Percentiles rank a stretch among this genome's conserved stretches.
Evolutionary conservation across 2,797 vertebrate species (phyloP).

Genomic region (Rhynchonycteris naso): DNA sequence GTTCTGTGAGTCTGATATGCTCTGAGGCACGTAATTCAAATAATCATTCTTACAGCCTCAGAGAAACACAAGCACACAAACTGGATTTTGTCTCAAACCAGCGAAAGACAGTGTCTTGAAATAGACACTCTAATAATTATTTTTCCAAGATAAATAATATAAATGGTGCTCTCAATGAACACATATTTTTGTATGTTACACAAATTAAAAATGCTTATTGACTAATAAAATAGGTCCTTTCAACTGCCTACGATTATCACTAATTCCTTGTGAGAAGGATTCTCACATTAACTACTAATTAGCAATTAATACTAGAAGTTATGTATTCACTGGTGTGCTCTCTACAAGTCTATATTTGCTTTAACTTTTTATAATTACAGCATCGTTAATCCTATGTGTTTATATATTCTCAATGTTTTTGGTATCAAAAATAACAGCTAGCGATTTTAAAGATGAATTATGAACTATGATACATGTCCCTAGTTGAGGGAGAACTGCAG

Average conservation of each 20-base stretch:
- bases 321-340: neutral
- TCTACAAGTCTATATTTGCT: neutral
- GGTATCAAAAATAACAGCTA: neutral
- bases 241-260: neutral
- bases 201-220: neutral
- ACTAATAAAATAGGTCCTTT: neutral
- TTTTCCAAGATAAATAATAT: constrained; percentile 15
- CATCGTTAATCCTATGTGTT: neutral
- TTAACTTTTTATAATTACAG: neutral
- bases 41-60: neutral
- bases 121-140: neutral
- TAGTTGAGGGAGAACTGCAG: neutral
- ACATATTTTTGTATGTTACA: neutral
- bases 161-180: neutral
- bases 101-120: neutral
- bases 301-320: neutral
- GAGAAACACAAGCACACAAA: constrained; percentile 20
- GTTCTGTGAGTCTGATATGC: neutral
- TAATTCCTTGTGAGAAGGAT: neutral
- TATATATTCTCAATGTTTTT: neutral
- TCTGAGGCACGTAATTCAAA: constrained; percentile 54
- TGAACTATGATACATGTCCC: neutral
- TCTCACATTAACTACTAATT: neutral
- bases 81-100: neutral
- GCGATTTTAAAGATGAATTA: neutral